phyloP scores from a whole-genome alignment of 2,888 invertebrate species.

The Chelonus formosanus region DNA sequence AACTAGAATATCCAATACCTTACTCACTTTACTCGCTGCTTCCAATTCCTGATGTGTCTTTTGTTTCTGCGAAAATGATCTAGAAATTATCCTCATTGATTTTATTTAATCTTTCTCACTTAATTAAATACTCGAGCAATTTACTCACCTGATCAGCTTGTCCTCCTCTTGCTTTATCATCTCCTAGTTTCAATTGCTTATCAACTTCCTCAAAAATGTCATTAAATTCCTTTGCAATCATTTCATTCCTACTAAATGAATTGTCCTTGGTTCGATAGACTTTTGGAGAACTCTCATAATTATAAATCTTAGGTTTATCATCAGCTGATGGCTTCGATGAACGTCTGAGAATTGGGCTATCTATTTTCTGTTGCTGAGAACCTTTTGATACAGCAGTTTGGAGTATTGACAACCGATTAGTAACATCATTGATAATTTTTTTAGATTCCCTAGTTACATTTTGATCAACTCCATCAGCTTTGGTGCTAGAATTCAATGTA shows the following conservation, averaged over 20 bases:
- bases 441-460: neutral
- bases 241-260: slow-evolving; percentile 1
- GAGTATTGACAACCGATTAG: slow-evolving; percentile 23
- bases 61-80: no score
- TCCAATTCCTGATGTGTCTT: slow-evolving; percentile 32
- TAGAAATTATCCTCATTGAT: no score
- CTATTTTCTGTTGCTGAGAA: slow-evolving; percentile 9
- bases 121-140: no score
- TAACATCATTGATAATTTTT: slow-evolving; percentile 22
- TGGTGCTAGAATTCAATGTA: neutral
- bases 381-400: slow-evolving; percentile 23
- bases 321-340: slow-evolving; percentile 1
- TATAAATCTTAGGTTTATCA: slow-evolving; percentile 14
- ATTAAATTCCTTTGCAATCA: slow-evolving; percentile 50
- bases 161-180: no score
- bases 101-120: no score
- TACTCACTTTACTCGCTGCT: slow-evolving; percentile 51
- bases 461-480: neutral
- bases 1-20: slow-evolving; percentile 52
- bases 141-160: no score
- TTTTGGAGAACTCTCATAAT: slow-evolving; percentile 37
- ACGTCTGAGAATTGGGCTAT: slow-evolving; percentile 6
- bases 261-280: slow-evolving; percentile 19
- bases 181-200: slow-evolving; percentile 42
- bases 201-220: slow-evolving; percentile 58